Percentiles rank a stretch among this genome's conserved stretches.
These are phyloP conservation scores for Cinclus mexicanus DNA, from an alignment of 2,113 vertebrate genomes.

Conservation along the genomic window DNA sequence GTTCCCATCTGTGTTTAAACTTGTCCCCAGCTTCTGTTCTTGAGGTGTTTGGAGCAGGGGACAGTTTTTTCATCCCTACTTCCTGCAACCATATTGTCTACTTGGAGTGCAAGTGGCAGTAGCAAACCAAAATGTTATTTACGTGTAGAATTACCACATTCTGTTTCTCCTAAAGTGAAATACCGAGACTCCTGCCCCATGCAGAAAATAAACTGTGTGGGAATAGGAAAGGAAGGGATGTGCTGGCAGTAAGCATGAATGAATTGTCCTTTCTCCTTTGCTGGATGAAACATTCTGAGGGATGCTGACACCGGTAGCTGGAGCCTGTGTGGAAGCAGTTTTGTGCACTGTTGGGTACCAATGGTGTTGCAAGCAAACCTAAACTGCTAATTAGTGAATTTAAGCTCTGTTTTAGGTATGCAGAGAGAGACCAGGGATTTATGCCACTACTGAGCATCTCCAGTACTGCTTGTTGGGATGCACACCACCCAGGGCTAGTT, in stretches of 20 bases:
- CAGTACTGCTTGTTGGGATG: background rate
- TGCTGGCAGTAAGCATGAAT: background rate
- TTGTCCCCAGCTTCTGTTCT: background rate
- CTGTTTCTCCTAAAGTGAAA: background rate
- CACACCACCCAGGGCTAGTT: background rate
- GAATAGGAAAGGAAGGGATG: background rate
- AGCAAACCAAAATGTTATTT: background rate
- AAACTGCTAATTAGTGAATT: background rate
- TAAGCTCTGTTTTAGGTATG: background rate
- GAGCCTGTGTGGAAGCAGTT: background rate
- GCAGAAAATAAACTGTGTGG: background rate
- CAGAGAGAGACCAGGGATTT: background rate
- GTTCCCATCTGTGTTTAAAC: background rate
- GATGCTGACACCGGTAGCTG: rapidly evolving
- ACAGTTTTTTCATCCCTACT: background rate
- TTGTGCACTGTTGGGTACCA: background rate
- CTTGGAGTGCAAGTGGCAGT: background rate
- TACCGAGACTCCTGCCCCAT: background rate
- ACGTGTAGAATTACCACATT: background rate
- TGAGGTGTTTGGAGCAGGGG: background rate
- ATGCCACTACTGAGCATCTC: background rate
- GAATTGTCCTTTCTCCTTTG: background rate
- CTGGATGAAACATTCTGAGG: background rate
- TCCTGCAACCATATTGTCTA: background rate
- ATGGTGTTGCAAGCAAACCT: background rate